These are phyloP conservation scores for Equus przewalskii DNA, from an alignment of 2,113 vertebrate genomes.

Conservation along the genomic window DNA sequence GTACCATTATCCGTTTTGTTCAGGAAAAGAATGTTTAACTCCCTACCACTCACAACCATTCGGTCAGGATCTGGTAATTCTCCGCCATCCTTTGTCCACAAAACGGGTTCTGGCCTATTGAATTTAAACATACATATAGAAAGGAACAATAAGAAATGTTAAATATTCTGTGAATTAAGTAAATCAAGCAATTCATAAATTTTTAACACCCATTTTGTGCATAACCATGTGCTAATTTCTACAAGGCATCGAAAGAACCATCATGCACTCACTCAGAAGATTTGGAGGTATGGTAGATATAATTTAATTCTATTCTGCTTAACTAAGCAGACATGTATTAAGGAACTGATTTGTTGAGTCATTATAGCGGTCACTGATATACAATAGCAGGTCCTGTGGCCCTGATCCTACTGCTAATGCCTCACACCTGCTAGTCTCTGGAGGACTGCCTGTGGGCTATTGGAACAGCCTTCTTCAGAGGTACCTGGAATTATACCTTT, in stretches of 20 bases:
- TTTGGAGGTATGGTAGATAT: background rate
- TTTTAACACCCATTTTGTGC: background rate
- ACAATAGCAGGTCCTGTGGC: background rate
- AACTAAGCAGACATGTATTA: background rate
- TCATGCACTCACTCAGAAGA: background rate
- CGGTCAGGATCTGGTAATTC: slow-evolving; percentile 97
- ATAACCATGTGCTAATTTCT: background rate
- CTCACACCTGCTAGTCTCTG: background rate
- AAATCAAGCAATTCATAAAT: background rate
- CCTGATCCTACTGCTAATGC: background rate
- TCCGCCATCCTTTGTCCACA: slow-evolving; percentile 98
- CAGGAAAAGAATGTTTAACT: slow-evolving; percentile 96
- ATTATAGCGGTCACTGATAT: background rate
- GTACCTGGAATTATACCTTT: background rate
- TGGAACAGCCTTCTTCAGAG: background rate
- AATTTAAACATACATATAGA: slow-evolving; percentile 65
- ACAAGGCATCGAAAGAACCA: background rate
- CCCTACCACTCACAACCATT: slow-evolving; percentile 96
- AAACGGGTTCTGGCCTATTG: slow-evolving; percentile 96
- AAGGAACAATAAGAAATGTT: background rate
- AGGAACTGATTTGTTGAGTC: background rate
- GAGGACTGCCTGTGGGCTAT: fast-evolving
- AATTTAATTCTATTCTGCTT: background rate
- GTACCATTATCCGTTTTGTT: slow-evolving; percentile 99
- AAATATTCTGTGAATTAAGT: background rate